Conservation (phyloP, 92 coral and sea anemone species). For the Paragorgia papillata region DNA sequence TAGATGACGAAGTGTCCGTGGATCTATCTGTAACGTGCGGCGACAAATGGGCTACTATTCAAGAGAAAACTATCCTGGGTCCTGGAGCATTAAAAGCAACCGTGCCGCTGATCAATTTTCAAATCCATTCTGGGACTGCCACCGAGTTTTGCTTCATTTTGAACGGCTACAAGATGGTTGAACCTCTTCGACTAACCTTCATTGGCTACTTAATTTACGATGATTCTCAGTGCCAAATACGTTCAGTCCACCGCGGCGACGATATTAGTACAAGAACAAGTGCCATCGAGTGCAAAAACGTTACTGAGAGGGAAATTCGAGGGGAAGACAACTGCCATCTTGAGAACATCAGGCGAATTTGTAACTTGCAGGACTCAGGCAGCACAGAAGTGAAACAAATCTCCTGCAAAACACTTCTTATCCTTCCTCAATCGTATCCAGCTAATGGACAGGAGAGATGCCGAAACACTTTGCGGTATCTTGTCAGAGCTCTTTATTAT, state of each 20-base stretch:
- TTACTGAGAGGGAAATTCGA: too few species aligned
- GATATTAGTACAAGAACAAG: background rate
- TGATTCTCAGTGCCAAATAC: background rate
- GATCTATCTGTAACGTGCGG: background rate
- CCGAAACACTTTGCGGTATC: background rate
- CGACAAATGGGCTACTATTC: background rate
- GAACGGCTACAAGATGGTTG: background rate
- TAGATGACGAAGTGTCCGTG: background rate
- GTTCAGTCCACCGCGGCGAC: background rate
- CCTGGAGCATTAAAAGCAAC: background rate
- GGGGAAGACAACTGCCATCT: constrained; percentile 52
- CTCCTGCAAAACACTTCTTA: background rate
- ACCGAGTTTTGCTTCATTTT: background rate
- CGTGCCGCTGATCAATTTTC: background rate
- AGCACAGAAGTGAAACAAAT: background rate
- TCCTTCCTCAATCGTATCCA: background rate
- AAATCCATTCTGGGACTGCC: background rate
- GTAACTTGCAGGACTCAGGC: background rate
- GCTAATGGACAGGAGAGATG: background rate
- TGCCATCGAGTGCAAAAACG: background rate
- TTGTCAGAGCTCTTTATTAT: constrained; percentile 39
- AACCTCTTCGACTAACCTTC: background rate
- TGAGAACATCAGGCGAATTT: constrained; percentile 47
- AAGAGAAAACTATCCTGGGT: background rate
- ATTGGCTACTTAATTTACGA: background rate